A percentile compares a stretch with the other conserved stretches of the same genome.
Conservation (phyloP, 2,113 vertebrate genomes). For the Sapayoa aenigma region DNA sequence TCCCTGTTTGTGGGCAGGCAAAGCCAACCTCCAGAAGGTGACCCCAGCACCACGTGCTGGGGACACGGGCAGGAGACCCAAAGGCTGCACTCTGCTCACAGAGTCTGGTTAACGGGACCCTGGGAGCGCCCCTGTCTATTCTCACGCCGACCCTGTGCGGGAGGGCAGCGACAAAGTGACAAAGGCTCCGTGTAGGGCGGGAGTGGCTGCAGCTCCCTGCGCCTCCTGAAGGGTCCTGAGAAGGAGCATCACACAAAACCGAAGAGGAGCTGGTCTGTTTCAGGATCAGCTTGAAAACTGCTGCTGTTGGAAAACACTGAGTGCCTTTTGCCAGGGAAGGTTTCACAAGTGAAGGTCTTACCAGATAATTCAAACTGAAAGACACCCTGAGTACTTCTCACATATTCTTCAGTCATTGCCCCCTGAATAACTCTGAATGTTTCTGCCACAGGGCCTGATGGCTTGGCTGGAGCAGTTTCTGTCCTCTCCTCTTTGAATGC, state of each 20-base stretch:
- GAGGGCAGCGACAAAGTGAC: background rate
- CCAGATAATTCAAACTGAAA: slow-evolving; percentile 84
- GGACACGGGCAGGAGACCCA: accelerated
- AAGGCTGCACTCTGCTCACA: background rate
- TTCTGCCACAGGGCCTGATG: slow-evolving; percentile 74
- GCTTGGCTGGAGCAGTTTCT: background rate
- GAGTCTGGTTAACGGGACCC: accelerated
- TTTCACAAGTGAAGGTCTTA: slow-evolving; percentile 14
- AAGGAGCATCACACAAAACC: accelerated
- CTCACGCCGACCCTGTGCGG: accelerated
- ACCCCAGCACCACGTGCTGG: accelerated
- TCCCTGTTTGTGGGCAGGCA: accelerated
- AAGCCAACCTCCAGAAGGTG: background rate
- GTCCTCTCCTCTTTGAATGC: slow-evolving; percentile 58
- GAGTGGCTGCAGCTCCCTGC: accelerated
- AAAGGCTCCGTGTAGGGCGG: accelerated
- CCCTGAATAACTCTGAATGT: slow-evolving; percentile 81
- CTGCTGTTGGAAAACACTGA: accelerated
- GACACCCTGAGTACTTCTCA: slow-evolving; percentile 78
- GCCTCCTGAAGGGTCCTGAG: accelerated
- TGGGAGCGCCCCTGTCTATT: accelerated
- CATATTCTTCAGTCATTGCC: slow-evolving; percentile 75
- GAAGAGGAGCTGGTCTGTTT: accelerated
- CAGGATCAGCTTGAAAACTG: accelerated
- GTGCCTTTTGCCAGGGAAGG: background rate